Conservation (phyloP, 2,113 vertebrate species). For the Candoia aspera region DNA sequence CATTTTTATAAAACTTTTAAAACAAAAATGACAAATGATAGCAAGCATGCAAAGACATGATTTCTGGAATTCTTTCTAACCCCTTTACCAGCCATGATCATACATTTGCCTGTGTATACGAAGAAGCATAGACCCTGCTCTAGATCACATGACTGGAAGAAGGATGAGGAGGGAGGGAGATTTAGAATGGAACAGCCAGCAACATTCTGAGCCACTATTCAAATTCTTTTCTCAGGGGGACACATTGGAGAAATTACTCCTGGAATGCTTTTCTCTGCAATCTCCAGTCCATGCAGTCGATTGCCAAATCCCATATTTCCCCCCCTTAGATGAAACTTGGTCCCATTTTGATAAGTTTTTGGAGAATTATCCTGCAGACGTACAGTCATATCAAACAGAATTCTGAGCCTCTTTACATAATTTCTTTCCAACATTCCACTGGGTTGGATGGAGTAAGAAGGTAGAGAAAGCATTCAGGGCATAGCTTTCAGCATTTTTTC, state of each 20-base stretch:
- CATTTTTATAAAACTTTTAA: neutral
- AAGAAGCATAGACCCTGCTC: neutral
- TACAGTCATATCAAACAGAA: neutral
- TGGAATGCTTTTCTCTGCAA: neutral
- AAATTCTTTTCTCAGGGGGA: neutral
- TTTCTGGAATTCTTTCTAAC: neutral
- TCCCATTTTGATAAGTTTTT: neutral
- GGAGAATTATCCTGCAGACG: neutral
- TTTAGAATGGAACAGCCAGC: neutral
- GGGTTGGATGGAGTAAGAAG: neutral
- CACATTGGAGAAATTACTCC: neutral
- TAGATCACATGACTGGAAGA: neutral
- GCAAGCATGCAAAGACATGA: neutral
- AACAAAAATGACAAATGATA: slow-evolving; percentile 8
- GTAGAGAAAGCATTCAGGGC: neutral
- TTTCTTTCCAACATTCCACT: neutral
- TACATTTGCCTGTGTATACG: neutral
- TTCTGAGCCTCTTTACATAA: neutral
- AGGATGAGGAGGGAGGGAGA: neutral
- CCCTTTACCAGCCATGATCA: neutral
- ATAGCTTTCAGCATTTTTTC: neutral
- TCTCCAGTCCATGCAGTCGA: neutral
- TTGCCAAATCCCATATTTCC: neutral
- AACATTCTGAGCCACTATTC: neutral
- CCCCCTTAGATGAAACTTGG: neutral